phyloP scores from a whole-genome alignment of 1,140 invertebrate genomes.

The Neodiprion lecontei region DNA sequence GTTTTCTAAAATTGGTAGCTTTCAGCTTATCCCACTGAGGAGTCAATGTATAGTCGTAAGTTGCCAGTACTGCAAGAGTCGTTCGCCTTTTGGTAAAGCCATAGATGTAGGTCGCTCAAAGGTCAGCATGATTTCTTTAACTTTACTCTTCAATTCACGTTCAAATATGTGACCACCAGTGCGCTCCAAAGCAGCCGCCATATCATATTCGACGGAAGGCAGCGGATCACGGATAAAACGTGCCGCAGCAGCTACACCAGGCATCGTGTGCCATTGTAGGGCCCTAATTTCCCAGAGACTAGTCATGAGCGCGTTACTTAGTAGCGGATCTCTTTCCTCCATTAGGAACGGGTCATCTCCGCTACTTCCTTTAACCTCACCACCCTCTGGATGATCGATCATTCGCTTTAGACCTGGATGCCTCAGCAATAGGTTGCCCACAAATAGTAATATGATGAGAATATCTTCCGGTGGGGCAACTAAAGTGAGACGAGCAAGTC shows the following conservation, averaged over 20 bases:
- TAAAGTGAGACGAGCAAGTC: slow-evolving; percentile 81
- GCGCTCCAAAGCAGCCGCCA: slow-evolving; percentile 67
- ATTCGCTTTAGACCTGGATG: slow-evolving; percentile 85
- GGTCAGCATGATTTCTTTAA: slow-evolving; percentile 68
- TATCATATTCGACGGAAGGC: slow-evolving; percentile 72
- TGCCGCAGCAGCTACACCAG: slow-evolving; percentile 72
- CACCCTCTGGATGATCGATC: slow-evolving; percentile 67
- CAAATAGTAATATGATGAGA: slow-evolving; percentile 80
- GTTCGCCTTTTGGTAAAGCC: slow-evolving; percentile 59
- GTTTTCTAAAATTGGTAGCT: not conserved
- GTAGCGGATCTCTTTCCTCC: slow-evolving; percentile 79
- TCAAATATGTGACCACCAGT: slow-evolving; percentile 70
- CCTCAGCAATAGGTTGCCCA: slow-evolving; percentile 85
- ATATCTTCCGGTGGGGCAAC: slow-evolving; percentile 83
- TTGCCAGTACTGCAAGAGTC: slow-evolving; percentile 64
- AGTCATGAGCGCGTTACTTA: slow-evolving; percentile 82
- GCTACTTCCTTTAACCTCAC: slow-evolving; percentile 45
- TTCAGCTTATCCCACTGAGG: not conserved
- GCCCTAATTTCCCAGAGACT: slow-evolving; percentile 91
- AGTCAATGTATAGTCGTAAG: slow-evolving; percentile 44
- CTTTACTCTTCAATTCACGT: slow-evolving; percentile 68
- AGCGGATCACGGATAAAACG: slow-evolving; percentile 73
- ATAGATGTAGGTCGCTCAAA: slow-evolving; percentile 67
- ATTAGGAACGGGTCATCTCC: slow-evolving; percentile 81
- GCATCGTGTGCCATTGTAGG: slow-evolving; percentile 78